These are phyloP conservation scores for Pristionchus exspectatus DNA, from an alignment of 2,888 invertebrate species.

Conservation along the genomic window DNA sequence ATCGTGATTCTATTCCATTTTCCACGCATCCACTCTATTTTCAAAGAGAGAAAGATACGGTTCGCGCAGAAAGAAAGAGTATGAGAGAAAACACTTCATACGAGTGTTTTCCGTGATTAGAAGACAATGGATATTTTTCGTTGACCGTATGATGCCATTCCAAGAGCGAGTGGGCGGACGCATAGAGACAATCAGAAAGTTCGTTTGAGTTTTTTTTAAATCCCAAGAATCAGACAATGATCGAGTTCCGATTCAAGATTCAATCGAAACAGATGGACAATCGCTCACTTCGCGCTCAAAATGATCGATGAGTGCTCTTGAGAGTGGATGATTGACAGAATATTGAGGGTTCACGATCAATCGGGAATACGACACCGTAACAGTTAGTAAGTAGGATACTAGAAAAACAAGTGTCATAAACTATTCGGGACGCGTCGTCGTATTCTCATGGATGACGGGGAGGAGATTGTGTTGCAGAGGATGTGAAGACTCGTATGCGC, in stretches of 20 bases:
- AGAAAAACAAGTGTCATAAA: no score
- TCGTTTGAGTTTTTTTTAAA: no score
- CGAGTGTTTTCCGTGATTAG: not conserved
- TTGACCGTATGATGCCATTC: not conserved
- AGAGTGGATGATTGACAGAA: no score
- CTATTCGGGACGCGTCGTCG: no score
- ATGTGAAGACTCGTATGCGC: not conserved
- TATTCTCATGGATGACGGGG: not conserved
- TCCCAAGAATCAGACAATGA: no score
- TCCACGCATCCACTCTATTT: not conserved
- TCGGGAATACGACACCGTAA: no score
- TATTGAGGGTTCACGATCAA: no score
- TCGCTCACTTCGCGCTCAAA: not conserved
- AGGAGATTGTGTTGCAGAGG: constrained; percentile 18
- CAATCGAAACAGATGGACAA: not conserved
- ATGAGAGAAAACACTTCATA: not conserved
- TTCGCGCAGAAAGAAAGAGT: not conserved
- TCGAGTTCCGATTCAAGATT: not conserved
- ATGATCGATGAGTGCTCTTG: no score
- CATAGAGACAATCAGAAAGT: not conserved
- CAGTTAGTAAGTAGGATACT: no score
- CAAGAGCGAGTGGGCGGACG: not conserved
- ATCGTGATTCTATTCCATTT: not conserved
- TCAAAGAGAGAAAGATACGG: not conserved
- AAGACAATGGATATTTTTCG: not conserved